Percentiles rank a stretch among this genome's conserved stretches.
phyloP scores from a whole-genome alignment of 1,140 invertebrate species.

The Cotesia glomerata region DNA sequence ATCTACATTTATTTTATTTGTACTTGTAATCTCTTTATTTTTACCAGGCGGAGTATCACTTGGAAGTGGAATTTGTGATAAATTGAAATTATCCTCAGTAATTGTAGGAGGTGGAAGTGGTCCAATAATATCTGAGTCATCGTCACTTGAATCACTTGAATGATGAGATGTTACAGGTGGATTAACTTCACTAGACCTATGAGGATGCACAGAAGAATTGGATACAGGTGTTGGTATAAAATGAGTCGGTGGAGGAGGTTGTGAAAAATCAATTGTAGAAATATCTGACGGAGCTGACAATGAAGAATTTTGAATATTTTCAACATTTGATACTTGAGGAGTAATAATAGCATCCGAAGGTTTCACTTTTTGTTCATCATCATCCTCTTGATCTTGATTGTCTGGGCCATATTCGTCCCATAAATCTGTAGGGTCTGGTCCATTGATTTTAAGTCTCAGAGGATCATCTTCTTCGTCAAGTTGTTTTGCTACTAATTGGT shows the following conservation, averaged over 20 bases:
- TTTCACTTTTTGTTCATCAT: neutral
- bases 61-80: conserved; percentile 28
- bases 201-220: neutral
- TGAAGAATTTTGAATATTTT: neutral
- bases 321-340: neutral
- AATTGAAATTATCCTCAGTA: conserved; percentile 4
- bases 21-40: neutral
- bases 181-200: conserved; percentile 1
- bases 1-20: conserved; percentile 20
- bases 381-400: neutral
- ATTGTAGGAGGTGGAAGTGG: conserved; percentile 37
- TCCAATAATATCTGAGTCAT: conserved; percentile 43
- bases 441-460: conserved; percentile 19
- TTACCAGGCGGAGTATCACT: neutral
- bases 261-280: neutral
- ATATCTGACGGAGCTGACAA: neutral
- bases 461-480: conserved; percentile 32
- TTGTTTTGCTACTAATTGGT: conserved; percentile 9
- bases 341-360: neutral
- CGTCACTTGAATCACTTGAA: conserved; percentile 15
- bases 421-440: conserved; percentile 33
- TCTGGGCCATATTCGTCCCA: conserved; percentile 26
- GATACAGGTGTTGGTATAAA: neutral
- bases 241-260: conserved; percentile 1
- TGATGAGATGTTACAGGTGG: neutral